Evolutionary conservation across 2,888 invertebrate genomes (phyloP).

Genomic region (Bombyx huttoni): DNA sequence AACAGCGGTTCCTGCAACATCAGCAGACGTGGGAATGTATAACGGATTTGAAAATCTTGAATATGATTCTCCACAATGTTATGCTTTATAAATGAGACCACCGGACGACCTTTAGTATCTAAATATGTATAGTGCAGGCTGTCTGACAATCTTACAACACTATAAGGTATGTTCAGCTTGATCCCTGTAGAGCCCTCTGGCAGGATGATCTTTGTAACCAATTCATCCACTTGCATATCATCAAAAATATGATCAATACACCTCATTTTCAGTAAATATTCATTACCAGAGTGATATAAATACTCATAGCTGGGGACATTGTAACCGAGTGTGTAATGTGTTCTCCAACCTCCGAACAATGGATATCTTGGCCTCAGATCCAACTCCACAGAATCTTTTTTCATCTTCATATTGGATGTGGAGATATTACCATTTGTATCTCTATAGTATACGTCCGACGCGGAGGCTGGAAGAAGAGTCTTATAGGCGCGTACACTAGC

Average conservation of each 20-base stretch:
- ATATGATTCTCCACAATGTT: conserved; percentile 98
- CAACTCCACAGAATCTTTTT: conserved; percentile 94
- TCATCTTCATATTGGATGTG: conserved; percentile 91
- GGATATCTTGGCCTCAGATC: conserved; percentile 98
- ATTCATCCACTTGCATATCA: conserved; percentile 94
- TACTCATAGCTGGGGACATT: conserved; percentile 98
- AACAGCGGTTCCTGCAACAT: conserved; percentile 95
- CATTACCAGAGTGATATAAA: conserved; percentile 83
- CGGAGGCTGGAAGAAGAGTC: conserved; percentile 87
- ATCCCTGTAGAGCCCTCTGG: conserved; percentile 94
- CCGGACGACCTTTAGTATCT: conserved; percentile 94
- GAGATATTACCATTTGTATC: conserved; percentile 99
- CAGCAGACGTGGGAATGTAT: conserved; percentile 86
- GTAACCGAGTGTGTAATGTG: conserved; percentile 96
- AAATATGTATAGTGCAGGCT: conserved; percentile 92
- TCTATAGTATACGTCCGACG: conserved; percentile 94
- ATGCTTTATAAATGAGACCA: conserved; percentile 83
- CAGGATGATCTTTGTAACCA: conserved; percentile 89
- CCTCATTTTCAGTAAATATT: conserved; percentile 91
- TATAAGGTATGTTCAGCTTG: conserved; percentile 85
- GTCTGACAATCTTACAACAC: conserved; percentile 81
- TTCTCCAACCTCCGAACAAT: conserved; percentile 98
- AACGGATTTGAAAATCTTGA: conserved; percentile 91
- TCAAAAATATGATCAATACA: conserved; percentile 97
- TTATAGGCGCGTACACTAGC: conserved; percentile 94